phyloP scores from a whole-genome alignment of 2,113 vertebrate genomes.

The Turnix velox region DNA sequence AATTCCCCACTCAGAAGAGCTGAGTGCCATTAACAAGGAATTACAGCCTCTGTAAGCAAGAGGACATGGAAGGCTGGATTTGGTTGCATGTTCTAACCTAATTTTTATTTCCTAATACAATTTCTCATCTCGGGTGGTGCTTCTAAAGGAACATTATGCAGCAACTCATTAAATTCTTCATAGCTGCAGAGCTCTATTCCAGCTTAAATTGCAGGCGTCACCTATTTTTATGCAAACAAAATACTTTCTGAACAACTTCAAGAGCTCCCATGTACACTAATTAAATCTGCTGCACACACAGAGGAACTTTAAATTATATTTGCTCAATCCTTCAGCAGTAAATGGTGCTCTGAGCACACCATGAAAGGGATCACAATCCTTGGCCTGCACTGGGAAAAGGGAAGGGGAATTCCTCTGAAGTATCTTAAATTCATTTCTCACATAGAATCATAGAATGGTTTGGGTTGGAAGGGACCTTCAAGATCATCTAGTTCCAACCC shows the following conservation, averaged over 20 bases:
- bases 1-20: background rate
- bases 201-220: conserved; percentile 27
- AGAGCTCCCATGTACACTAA: conserved; percentile 37
- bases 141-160: background rate
- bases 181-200: background rate
- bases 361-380: background rate
- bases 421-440: background rate
- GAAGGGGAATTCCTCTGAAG: background rate
- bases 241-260: conserved; percentile 41
- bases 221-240: conserved; percentile 53
- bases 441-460: too few species aligned
- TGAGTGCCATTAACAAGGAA: background rate
- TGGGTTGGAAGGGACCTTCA: too few species aligned
- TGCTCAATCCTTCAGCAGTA: conserved; percentile 21
- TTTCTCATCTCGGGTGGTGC: background rate
- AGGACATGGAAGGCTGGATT: background rate
- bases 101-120: background rate
- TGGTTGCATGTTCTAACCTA: background rate
- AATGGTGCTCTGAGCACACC: background rate
- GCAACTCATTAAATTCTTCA: conserved; percentile 44
- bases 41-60: background rate
- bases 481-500: too few species aligned
- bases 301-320: conserved; percentile 42
- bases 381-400: background rate
- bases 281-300: conserved; percentile 43